phyloP scores from a whole-genome alignment of 2,797 vertebrate genomes.

The Ficedula albicollis region DNA sequence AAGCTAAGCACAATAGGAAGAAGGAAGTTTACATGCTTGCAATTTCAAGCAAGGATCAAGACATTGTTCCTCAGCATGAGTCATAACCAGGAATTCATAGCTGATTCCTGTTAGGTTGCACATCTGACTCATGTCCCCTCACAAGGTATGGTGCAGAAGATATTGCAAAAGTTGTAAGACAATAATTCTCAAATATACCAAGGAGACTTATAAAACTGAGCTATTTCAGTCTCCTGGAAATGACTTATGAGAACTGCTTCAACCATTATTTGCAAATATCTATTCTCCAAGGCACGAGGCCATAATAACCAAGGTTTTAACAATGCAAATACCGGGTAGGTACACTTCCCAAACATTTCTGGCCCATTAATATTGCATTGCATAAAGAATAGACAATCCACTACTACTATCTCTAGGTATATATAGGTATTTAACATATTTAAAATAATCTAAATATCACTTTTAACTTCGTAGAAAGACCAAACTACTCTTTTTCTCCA shows the following conservation, averaged over 20 bases:
- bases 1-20: conserved; percentile 40
- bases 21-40: conserved; percentile 54
- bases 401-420: background rate
- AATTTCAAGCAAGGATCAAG: conserved; percentile 28
- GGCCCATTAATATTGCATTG: background rate
- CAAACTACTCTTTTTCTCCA: background rate
- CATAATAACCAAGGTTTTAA: background rate
- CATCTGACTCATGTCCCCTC: conserved; percentile 45
- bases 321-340: background rate
- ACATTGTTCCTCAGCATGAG: conserved; percentile 37
- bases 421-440: background rate
- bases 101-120: conserved; percentile 36
- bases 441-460: background rate
- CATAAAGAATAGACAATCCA: background rate
- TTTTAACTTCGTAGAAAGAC: background rate
- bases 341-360: background rate
- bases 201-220: background rate
- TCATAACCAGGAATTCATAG: conserved; percentile 61
- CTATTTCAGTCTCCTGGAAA: conserved; percentile 23
- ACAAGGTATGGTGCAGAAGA: background rate
- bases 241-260: background rate
- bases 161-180: background rate
- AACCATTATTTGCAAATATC: background rate
- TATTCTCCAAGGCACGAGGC: background rate
- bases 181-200: background rate